Evolutionary conservation across 2,888 invertebrate genomes (phyloP), one percentile per base, ranked within the genome.

Genomic region (Archips crataeganus): DNA sequence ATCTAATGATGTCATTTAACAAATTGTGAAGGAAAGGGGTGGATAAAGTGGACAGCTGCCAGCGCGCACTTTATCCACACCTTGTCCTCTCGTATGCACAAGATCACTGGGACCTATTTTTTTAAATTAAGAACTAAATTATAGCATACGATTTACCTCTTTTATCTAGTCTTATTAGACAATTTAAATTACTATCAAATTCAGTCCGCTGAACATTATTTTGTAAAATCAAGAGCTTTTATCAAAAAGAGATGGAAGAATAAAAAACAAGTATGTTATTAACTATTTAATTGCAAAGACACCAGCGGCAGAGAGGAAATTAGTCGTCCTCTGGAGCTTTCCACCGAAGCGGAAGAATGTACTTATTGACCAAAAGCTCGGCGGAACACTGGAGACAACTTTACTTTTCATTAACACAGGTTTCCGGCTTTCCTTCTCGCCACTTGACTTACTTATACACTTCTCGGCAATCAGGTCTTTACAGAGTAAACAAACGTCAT

Each of bases 391-490:
- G 64, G 45, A 74, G 69, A 65, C 64, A 54, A 60, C 69, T 74
- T 74, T 74, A 65, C 74, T 74, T 74, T 74, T 74, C 74, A 74
- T 74, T 74, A 74, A 74, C 70, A 74, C 69, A 64, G 74, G 64
- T 65, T 74, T 70, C 70, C 70, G 65, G 70, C 51, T 69, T 68
- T 70, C 45, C 65, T 65, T 60, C 65, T 69, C 32, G 49, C 65
- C 69, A 42, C 36, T 65, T 70, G 51, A 61, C 54, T 70, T 45
- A 65, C 57, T 63, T 67, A 54, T 54, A 57, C 57, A 57, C 32
- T 32, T 57, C 57, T 32, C 57, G 57, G 32, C 57, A 57, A 57
- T 57, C 57, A 32, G 57, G 11, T 39, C 39, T n/a, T 61, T 39
- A 61, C 15, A 15, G n/a, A 39, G 61, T 9, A 61, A 6, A n/a